A percentile compares a stretch with the other conserved stretches of the same genome.
Conservation (phyloP, 2,113 vertebrate genomes). For the Neomonachus schauinslandi region DNA sequence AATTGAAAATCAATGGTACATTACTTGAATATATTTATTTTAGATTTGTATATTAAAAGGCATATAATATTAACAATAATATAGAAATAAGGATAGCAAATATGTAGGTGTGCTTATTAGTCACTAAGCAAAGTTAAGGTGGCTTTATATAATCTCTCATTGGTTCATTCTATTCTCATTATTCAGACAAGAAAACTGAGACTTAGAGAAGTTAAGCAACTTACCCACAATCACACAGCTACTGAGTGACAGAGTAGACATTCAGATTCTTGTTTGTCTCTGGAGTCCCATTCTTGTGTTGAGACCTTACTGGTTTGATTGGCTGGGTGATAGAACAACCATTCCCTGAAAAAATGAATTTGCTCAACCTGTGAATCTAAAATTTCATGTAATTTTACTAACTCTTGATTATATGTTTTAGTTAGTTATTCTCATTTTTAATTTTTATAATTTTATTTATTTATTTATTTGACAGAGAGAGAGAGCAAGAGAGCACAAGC, state of each 20-base stretch:
- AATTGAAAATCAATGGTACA: neutral
- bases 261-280: neutral
- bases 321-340: neutral
- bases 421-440: neutral
- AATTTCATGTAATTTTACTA: neutral
- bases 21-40: neutral
- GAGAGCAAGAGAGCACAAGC: neutral
- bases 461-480: neutral
- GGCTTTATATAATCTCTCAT: neutral
- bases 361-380: neutral
- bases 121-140: neutral
- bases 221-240: fast-evolving
- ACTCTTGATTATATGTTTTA: neutral
- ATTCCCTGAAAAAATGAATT: neutral
- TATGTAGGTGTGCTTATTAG: neutral
- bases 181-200: neutral
- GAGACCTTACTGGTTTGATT: neutral
- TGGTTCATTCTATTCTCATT: neutral
- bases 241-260: neutral
- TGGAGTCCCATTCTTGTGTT: neutral
- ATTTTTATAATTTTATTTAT: neutral
- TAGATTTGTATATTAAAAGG: neutral
- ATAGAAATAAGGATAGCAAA: neutral
- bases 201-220: neutral
- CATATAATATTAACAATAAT: neutral